Evolutionary conservation across 2,888 invertebrate species (phyloP), one percentile per base, ranked within the genome.

Genomic region (Gortyna flavago): DNA sequence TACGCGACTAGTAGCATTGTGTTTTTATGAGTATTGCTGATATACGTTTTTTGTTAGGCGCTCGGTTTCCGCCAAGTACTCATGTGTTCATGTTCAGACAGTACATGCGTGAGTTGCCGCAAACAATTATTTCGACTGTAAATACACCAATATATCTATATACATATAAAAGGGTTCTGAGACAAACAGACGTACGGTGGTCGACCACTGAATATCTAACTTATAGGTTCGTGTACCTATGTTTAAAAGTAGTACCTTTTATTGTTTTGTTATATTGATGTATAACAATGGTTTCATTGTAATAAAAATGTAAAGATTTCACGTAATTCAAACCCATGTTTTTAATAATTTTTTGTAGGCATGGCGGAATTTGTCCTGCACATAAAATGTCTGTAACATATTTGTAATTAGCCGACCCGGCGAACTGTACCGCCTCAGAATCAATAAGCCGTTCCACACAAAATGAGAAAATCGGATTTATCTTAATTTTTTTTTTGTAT

Each of bases 1-100:
- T 48, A 16, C n/a, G 25, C 32, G 0, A 25, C 9, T 3, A 25
- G 18, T 18, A 29, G 44, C 67, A 77, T 41, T 59, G 21, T 51
- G 51, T 51, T 48, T 8, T 1, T 35, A 32, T 51, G 9, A 16
- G 51, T 38, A 59, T 72, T 44, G 51, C 68, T 72, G 80, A 62
- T 41, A 35, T 11, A 9, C 11, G 16, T 11, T 68, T 29, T 76
- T n/a, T 2, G 35, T 0, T 18, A 81, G 81, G 81, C 67, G 81
- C 62, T 32, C 1, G n/a, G 1, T 29, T 29, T n/a, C 2, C 13
- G 1, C 9, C 6, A 35, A 21, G 11, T 32, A 6, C 35, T 35
- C 35, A n/a, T n/a, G n/a, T 13, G 9, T 2, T 62, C 4, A 21
- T 25, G 21, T 18, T 4, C n/a, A n/a, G 41, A 59, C 57, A n/a